phyloP scores from a whole-genome alignment of 2,888 invertebrate species.

The Latrodectus elegans region DNA sequence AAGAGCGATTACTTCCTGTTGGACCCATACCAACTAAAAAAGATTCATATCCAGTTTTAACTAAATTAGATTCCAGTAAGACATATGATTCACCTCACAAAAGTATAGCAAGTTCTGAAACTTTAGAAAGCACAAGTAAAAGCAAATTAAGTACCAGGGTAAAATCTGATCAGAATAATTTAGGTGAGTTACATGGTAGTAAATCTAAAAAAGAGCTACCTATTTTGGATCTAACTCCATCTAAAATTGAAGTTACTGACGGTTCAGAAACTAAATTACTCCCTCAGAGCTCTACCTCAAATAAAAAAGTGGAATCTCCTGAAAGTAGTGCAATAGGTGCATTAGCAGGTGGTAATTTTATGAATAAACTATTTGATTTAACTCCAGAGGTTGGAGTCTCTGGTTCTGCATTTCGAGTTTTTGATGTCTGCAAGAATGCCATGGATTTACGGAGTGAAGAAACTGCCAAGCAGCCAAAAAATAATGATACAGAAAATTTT shows the following conservation, averaged over 20 bases:
- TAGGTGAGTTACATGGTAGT: background rate
- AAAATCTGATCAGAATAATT: background rate
- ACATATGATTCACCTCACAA: conserved; percentile 6
- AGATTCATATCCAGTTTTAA: conserved; percentile 41
- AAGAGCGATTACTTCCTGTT: conserved; percentile 80
- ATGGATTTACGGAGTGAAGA: conserved; percentile 58
- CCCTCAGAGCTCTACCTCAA: background rate
- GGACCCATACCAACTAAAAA: conserved; percentile 74
- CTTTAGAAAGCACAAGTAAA: background rate
- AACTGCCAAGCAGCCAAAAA: conserved; percentile 4
- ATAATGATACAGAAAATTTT: conserved; percentile 7
- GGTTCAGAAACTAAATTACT: conserved; percentile 32
- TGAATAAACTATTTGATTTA: conserved; percentile 53
- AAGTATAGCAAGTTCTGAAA: background rate
- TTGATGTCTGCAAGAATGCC: conserved; percentile 58
- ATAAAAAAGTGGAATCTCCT: conserved; percentile 29
- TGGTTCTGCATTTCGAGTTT: conserved; percentile 43
- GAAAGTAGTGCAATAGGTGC: conserved; percentile 30
- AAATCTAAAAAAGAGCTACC: conserved; percentile 25
- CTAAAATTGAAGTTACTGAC: conserved; percentile 14
- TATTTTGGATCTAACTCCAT: conserved; percentile 24
- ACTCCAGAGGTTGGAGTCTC: conserved; percentile 38
- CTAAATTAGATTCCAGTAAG: conserved; percentile 8
- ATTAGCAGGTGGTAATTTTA: conserved; percentile 41
- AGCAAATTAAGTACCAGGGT: background rate